A percentile compares a stretch with the other conserved stretches of the same genome.
Evolutionary conservation across 1,140 invertebrate species (phyloP).

Genomic region (Drosophila kikkawai): DNA sequence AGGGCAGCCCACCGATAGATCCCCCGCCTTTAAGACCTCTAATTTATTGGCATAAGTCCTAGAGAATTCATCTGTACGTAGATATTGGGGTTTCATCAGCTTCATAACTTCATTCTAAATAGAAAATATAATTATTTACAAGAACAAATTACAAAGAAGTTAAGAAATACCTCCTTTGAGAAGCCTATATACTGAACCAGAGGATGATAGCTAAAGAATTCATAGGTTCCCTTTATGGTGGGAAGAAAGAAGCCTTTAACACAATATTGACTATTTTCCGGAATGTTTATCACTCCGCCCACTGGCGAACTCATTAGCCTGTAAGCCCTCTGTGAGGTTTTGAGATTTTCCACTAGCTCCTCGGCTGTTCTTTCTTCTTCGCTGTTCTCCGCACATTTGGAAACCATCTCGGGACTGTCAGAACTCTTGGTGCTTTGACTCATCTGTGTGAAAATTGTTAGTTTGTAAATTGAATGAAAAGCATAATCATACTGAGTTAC

Average conservation of each 20-base stretch:
- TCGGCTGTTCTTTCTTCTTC: constrained; percentile 4
- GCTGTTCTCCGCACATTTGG: background rate
- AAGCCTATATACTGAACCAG: constrained; percentile 16
- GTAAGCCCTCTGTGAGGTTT: constrained; percentile 9
- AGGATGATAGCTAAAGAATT: constrained; percentile 33
- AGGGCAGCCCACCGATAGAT: constrained; percentile 15
- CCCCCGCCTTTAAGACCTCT: constrained; percentile 14
- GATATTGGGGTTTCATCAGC: constrained; percentile 7
- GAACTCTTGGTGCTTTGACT: background rate
- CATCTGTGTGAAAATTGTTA: constrained; percentile 4
- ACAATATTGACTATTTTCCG: constrained; percentile 12
- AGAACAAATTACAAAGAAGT: background rate
- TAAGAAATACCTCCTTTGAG: constrained; percentile 9
- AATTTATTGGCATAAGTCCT: constrained; percentile 12
- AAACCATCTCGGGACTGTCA: background rate
- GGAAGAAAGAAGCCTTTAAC: constrained; percentile 28
- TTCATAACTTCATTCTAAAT: constrained; percentile 9
- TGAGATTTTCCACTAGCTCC: constrained; percentile 11
- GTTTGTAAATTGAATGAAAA: background rate
- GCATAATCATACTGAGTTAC: constrained; percentile 12
- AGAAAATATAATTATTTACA: background rate
- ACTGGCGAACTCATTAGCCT: constrained; percentile 21
- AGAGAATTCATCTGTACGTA: constrained; percentile 15
- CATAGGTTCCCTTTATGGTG: constrained; percentile 5
- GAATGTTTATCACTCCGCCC: constrained; percentile 6